phyloP scores from a whole-genome alignment of 2,797 vertebrate species.

The Sebastes paucispinis region DNA sequence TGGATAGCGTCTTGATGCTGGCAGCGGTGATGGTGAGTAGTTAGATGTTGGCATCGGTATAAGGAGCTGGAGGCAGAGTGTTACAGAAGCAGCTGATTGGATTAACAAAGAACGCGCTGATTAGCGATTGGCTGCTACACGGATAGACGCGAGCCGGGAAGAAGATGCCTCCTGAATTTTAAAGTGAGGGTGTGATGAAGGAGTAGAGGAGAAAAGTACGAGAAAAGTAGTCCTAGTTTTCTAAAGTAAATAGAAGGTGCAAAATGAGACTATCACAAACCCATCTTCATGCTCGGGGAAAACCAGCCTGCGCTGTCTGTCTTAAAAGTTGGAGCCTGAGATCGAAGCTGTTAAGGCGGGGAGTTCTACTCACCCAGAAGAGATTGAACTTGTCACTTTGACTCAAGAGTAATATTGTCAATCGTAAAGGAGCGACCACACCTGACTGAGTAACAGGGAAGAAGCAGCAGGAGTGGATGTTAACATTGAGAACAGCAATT shows the following conservation, averaged over 20 bases:
- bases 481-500: not conserved
- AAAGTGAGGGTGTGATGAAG: not conserved
- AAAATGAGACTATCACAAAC: not conserved
- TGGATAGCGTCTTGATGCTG: not conserved
- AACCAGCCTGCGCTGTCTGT: not conserved
- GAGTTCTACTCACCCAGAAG: constrained; percentile 2
- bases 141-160: not conserved
- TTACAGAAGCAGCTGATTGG: constrained; percentile 43
- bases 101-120: constrained; percentile 25
- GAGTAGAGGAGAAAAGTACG: not conserved
- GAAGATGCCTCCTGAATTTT: constrained; percentile 9
- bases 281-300: constrained; percentile 4
- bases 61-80: constrained; percentile 6
- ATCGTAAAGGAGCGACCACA: not conserved
- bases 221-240: not conserved
- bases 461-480: not conserved
- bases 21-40: not conserved
- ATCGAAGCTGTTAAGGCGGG: constrained; percentile 11
- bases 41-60: constrained; percentile 24
- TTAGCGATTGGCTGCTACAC: constrained; percentile 12
- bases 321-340: not conserved
- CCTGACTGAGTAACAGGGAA: not conserved
- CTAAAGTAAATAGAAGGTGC: not conserved
- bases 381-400: constrained; percentile 38
- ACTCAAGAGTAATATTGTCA: constrained; percentile 18